Base-by-base conservation (phyloP, 2,888 invertebrate genomes). In the Cistogaster globosa region DNA sequence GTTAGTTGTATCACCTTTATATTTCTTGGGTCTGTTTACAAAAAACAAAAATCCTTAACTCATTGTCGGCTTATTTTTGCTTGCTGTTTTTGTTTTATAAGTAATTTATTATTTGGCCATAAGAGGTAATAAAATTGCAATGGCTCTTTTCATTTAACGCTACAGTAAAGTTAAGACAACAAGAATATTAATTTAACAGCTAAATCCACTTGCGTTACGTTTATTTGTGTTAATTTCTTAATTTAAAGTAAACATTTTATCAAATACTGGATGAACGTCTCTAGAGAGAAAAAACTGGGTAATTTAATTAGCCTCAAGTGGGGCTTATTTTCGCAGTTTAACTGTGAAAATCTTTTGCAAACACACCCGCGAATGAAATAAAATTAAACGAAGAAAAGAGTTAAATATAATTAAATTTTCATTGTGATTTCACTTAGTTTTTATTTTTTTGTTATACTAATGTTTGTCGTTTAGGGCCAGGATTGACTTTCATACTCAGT, bases 251-350 rank as follows among this genome's bases (percentile, higher is more conserved):
- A 74, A 69, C 45, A 65, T 71, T 71, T 14, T 36, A 63, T 63
- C 20, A 69, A 60, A 69, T 55, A 38, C 38, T 60, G 74, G 84
- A 78, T 75, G 63, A 65, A 38, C 58, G 20, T 71, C 82, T 71
- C 78, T 32, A 57, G 82, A 69, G 22, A 75, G 58, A 75, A 74
- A 82, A 32, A 71, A 53, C 55, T 51, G 42, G 51, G 48, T 78
- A 78, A 82, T 82, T 75, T 85, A 85, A 79, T 85, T 82, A 75
- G 82, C 75, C 82, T 71, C 82, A 65, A 48, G 78, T 71, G 81
- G 53, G 26, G 20, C 18, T 16, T 18, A 16, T 51, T 16, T 51
- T 42, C 7, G 14, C 42, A 42, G 51, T 32, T 32, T 32, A 32
- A 32, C 32, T 32, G 51, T 16, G n/a, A n/a, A 42, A 14, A 42